Conservation (phyloP, 2,113 vertebrate species). For the Chaetura pelagica region DNA sequence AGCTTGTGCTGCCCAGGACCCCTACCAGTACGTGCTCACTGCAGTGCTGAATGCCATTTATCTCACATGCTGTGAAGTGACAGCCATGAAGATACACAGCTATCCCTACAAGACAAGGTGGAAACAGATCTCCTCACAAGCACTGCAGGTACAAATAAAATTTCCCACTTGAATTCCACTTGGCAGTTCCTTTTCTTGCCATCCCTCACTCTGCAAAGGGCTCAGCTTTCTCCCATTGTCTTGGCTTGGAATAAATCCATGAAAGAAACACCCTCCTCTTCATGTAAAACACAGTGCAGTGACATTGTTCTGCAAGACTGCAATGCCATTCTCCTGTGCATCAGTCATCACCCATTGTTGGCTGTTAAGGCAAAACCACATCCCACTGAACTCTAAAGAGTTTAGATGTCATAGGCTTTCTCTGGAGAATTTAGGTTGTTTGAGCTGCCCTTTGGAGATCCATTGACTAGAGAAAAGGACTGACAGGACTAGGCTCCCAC, state of each 20-base stretch:
- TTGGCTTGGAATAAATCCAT: background rate
- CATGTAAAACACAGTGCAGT: background rate
- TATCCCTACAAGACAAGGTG: background rate
- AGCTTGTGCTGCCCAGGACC: background rate
- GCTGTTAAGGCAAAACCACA: background rate
- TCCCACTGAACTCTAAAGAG: background rate
- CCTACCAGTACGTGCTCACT: background rate
- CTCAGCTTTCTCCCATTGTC: background rate
- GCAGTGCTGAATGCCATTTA: background rate
- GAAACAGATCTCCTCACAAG: background rate
- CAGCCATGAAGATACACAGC: background rate
- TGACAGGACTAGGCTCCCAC: background rate
- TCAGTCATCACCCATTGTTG: background rate
- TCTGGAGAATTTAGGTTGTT: background rate
- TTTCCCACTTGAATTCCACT: background rate
- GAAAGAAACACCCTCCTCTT: background rate
- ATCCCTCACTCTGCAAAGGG: background rate
- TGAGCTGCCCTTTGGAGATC: background rate
- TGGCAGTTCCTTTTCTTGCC: background rate
- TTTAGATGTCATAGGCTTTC: background rate
- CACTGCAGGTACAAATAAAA: background rate
- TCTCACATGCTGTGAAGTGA: background rate
- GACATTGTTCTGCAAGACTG: background rate
- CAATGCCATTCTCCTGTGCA: background rate
- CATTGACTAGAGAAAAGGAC: background rate